These are phyloP conservation scores for Plagiodera versicolora DNA, from an alignment of 2,888 invertebrate species.

Conservation along the genomic window DNA sequence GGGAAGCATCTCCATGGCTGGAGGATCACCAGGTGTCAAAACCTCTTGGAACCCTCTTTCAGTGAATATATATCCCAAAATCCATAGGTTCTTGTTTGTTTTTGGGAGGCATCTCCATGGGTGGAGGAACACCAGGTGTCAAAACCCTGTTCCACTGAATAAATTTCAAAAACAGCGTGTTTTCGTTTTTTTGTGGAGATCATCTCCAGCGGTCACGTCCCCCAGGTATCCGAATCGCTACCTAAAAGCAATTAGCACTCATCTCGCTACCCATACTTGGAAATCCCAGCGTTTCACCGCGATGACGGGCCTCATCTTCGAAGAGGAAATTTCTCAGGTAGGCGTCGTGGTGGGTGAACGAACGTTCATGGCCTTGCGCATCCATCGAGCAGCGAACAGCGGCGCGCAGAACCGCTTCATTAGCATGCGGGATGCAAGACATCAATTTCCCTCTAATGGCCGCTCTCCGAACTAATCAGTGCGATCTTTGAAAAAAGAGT, in stretches of 20 bases:
- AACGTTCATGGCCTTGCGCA: constrained; percentile 48
- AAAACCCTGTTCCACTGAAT: too few relatives aligned
- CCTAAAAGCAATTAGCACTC: too few relatives aligned
- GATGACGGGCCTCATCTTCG: neutral
- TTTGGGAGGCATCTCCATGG: too few relatives aligned
- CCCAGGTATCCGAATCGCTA: constrained; percentile 8
- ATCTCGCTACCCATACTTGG: neutral
- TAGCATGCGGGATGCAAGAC: neutral
- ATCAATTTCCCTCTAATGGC: neutral
- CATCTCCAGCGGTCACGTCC: neutral
- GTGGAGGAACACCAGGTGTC: too few relatives aligned
- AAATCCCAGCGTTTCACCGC: neutral
- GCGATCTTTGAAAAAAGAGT: neutral
- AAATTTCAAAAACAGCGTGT: neutral
- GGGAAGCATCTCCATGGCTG: too few relatives aligned
- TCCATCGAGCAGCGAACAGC: constrained; percentile 33
- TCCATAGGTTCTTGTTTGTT: too few relatives aligned
- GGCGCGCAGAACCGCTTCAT: constrained; percentile 16
- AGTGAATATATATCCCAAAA: too few relatives aligned
- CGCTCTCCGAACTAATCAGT: neutral
- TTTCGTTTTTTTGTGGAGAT: neutral
- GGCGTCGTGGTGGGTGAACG: constrained; percentile 44
- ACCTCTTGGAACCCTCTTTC: too few relatives aligned
- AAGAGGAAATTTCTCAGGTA: constrained; percentile 18
- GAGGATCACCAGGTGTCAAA: too few relatives aligned